A percentile compares a stretch with the other conserved stretches of the same genome.
These are phyloP conservation scores for Brevimyrus niger DNA, from an alignment of 2,113 vertebrate genomes.

Conservation along the genomic window DNA sequence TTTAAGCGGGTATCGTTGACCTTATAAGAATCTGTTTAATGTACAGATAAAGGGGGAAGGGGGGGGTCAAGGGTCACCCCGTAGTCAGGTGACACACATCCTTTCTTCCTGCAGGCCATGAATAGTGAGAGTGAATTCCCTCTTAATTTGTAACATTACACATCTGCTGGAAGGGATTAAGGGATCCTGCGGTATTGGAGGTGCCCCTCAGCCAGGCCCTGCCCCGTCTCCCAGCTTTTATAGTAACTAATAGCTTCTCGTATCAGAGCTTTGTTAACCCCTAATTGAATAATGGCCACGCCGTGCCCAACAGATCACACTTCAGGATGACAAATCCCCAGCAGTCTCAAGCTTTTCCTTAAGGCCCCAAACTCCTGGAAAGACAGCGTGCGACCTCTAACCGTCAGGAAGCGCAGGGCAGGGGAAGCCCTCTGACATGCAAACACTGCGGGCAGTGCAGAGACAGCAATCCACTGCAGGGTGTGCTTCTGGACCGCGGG, in stretches of 20 bases:
- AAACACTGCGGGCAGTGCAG: neutral
- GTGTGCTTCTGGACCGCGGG: neutral
- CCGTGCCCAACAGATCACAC: neutral
- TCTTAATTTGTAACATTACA: neutral
- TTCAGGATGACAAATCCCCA: neutral
- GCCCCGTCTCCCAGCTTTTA: neutral
- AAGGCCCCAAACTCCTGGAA: neutral
- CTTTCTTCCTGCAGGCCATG: neutral
- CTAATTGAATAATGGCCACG: neutral
- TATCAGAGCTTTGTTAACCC: slow-evolving; percentile 4
- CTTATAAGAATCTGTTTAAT: neutral
- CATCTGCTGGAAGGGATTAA: neutral
- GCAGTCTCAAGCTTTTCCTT: neutral
- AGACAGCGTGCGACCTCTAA: neutral
- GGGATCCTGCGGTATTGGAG: neutral
- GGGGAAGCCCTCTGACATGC: neutral
- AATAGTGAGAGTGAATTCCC: neutral
- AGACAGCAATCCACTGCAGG: neutral
- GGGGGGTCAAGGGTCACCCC: neutral
- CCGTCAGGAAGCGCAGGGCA: neutral
- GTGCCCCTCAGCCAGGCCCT: neutral
- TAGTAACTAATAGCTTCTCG: neutral
- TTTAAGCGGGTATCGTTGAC: neutral
- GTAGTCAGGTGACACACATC: neutral
- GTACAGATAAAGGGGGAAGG: neutral